A percentile compares a stretch with the other conserved stretches of the same genome.
Evolutionary conservation across 1,140 invertebrate genomes (phyloP).

Genomic region (Neodiprion fabricii): DNA sequence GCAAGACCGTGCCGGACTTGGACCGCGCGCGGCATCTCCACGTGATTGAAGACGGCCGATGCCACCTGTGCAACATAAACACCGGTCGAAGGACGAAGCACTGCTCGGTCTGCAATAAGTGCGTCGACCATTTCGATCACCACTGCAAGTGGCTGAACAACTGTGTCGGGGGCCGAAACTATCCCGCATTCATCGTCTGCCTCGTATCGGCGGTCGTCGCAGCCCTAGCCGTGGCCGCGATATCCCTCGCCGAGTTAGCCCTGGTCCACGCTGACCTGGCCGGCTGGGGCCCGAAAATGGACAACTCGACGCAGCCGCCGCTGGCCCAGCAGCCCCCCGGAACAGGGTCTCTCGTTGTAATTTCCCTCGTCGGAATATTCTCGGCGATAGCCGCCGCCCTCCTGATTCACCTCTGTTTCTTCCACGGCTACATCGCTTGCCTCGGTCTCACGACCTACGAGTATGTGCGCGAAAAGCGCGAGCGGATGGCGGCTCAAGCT

Average conservation of each 20-base stretch:
- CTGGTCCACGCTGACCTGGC: constrained; percentile 33
- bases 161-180: constrained; percentile 92
- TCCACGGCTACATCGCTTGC: constrained; percentile 87
- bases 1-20: constrained; percentile 77
- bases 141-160: constrained; percentile 99
- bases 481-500: constrained; percentile 25
- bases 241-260: constrained; percentile 73
- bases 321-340: constrained; percentile 58
- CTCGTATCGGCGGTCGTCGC: constrained; percentile 83
- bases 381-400: constrained; percentile 79
- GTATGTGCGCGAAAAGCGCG: constrained; percentile 74
- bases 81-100: constrained; percentile 84
- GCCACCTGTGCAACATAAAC: constrained; percentile 90
- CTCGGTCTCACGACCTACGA: constrained; percentile 90
- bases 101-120: constrained; percentile 97
- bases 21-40: constrained; percentile 86
- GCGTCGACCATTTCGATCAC: constrained; percentile 90
- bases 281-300: constrained; percentile 37
- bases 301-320: constrained; percentile 55
- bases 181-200: constrained; percentile 84
- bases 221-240: constrained; percentile 71
- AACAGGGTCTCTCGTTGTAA: constrained; percentile 69
- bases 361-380: constrained; percentile 71
- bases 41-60: constrained; percentile 94
- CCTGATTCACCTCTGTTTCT: constrained; percentile 86